Percentiles rank a stretch among this genome's conserved stretches.
Conservation (phyloP, 2,113 vertebrate species). For the Glaucidium brasilianum region DNA sequence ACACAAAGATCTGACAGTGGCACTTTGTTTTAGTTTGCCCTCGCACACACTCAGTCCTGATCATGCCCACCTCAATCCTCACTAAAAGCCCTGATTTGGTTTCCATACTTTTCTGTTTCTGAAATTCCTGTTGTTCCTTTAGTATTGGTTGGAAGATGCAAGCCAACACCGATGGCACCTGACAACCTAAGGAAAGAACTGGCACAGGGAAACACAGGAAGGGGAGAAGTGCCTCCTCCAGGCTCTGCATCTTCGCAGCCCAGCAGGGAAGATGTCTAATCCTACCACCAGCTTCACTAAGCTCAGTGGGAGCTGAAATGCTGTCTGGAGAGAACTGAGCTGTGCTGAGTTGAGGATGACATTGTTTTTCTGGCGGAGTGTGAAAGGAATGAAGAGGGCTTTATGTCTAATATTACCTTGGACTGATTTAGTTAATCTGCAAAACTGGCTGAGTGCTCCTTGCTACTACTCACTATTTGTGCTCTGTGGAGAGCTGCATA, state of each 20-base stretch:
- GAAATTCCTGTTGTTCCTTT: background rate
- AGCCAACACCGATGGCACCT: background rate
- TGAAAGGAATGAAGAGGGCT: background rate
- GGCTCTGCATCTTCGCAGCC: background rate
- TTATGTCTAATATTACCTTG: background rate
- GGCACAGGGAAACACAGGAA: background rate
- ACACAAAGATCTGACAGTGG: background rate
- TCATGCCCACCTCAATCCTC: too few relatives aligned
- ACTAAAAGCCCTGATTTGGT: background rate
- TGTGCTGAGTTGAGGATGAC: background rate
- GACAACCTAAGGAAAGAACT: background rate
- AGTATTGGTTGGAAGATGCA: background rate
- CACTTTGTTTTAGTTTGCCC: background rate
- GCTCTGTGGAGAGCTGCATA: background rate
- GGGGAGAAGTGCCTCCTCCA: background rate
- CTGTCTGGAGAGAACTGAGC: background rate
- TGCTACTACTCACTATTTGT: background rate
- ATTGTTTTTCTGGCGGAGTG: background rate
- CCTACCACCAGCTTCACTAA: background rate
- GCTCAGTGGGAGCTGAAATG: background rate
- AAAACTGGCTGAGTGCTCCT: background rate
- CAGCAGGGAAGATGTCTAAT: background rate
- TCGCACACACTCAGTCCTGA: background rate
- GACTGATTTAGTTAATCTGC: background rate
- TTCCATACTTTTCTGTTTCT: background rate